Base-by-base conservation (phyloP, 2,113 vertebrate genomes). In the Odocoileus hemionus region DNA sequence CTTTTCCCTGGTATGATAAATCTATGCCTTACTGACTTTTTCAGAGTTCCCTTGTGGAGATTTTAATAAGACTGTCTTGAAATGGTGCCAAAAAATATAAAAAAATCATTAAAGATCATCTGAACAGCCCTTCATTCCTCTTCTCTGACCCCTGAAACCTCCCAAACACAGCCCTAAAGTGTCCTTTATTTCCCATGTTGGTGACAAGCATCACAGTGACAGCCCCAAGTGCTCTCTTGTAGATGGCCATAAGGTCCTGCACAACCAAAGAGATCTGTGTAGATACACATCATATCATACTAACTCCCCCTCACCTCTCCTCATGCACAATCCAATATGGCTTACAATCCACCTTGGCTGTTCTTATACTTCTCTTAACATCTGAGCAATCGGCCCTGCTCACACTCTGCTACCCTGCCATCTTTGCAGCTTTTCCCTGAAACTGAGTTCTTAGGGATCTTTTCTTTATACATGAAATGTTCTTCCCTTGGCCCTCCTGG, bases 381-480 rank as follows among this genome's bases (percentile, higher is more conserved):
- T 36, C 8, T 67, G 17, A 33, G 12, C 17, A 79, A 3, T 16
- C 1, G 0, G 23, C 33, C 6, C 4, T 16, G 16, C 14, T 57
- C 36, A 57, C 19, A 21, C 4, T 80, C 39, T 17, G 33, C n/a
- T n/a, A 45, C 3, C 3, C 21, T 0, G 0, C 14, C 55, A 57
- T 84, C 55, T 91, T 45, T 14, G 13, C 14, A 54, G 16, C 21
- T 78, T 87, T 23, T 26, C n/a, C 19, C 43, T 70, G 74, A 70
- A 15, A 0, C 33, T 55, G 50, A 30, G 33, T 67, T 82, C 39
- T 52, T 7, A 64, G 1, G 10, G 12, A n/a, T 11, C 2, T 80
- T 23, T 70, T 70, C 58, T 43, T 82, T 57, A 47, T 33, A 7
- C 2, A 5, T 47, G 13, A 39, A 47, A 47, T 23, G 16, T 33